Evolutionary conservation across 1,140 invertebrate genomes (phyloP).

Genomic region (Hormaphis cornu): DNA sequence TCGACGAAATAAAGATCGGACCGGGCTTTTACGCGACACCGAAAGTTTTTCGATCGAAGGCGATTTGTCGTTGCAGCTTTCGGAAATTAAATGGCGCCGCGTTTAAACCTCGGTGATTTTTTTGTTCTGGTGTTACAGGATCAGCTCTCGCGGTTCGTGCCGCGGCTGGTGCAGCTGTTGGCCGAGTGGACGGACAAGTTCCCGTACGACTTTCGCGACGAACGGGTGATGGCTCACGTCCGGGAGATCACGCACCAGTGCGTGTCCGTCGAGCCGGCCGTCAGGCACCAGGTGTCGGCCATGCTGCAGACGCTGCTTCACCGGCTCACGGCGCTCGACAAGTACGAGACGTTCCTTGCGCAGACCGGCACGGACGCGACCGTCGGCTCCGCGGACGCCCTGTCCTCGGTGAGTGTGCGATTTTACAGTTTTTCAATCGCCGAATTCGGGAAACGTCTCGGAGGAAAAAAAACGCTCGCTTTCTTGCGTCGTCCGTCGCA

Average conservation of each 20-base stretch:
- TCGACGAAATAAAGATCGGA: too few relatives aligned
- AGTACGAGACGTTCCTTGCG: slow-evolving; percentile 73
- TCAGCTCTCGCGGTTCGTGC: slow-evolving; percentile 51
- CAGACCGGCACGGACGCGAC: slow-evolving; percentile 49
- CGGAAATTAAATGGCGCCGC: too few relatives aligned
- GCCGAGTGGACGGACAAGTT: slow-evolving; percentile 92
- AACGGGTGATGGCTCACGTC: slow-evolving; percentile 85
- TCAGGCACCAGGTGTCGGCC: slow-evolving; percentile 52
- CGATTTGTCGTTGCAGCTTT: too few relatives aligned
- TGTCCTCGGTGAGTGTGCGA: slow-evolving; percentile 47
- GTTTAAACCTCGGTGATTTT: neutral
- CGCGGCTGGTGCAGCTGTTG: slow-evolving; percentile 67
- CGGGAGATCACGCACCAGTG: slow-evolving; percentile 80
- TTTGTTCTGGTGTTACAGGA: slow-evolving; percentile 41
- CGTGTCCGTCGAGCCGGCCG: slow-evolving; percentile 48
- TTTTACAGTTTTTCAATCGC: neutral
- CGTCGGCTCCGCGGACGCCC: slow-evolving; percentile 45
- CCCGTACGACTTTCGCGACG: slow-evolving; percentile 92
- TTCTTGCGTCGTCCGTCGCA: too few relatives aligned
- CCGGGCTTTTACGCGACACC: too few relatives aligned
- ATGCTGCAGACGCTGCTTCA: slow-evolving; percentile 77
- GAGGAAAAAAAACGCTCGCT: too few relatives aligned
- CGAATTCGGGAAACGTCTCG: too few relatives aligned
- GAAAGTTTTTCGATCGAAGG: too few relatives aligned
- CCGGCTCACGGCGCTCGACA: slow-evolving; percentile 69